Evolutionary conservation across 2,113 vertebrate species (phyloP).

Genomic region (Corapipo altera): DNA sequence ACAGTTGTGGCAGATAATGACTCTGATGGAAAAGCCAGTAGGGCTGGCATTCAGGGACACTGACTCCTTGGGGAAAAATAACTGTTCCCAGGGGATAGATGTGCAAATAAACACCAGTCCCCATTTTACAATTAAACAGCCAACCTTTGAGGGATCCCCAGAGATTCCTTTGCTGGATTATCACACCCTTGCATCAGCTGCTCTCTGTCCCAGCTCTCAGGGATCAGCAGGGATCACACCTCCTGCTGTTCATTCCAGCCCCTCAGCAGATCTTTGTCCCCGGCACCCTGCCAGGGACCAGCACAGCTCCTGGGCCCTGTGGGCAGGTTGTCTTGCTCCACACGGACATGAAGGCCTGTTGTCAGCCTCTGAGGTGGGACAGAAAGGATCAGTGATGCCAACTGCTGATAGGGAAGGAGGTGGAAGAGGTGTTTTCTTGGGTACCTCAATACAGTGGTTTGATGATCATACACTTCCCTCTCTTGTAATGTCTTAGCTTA

Average conservation of each 20-base stretch:
- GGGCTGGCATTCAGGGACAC: not conserved
- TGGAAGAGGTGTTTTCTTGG: not conserved
- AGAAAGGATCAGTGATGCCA: not conserved
- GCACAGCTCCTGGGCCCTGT: not conserved
- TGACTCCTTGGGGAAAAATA: not conserved
- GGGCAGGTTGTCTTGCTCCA: not conserved
- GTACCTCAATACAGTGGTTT: accelerated
- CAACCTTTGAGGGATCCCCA: not conserved
- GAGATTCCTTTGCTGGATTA: not conserved
- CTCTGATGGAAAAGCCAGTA: not conserved
- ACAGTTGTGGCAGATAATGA: not conserved
- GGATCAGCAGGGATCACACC: not conserved
- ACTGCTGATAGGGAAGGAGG: not conserved
- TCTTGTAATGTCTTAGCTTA: not conserved
- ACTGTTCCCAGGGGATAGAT: not conserved
- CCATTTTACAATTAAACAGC: not conserved
- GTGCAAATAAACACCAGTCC: not conserved
- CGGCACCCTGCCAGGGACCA: not conserved
- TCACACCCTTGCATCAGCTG: not conserved
- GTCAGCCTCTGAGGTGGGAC: not conserved
- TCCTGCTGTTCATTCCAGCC: not conserved
- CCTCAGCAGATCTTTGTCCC: not conserved
- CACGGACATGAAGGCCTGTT: not conserved
- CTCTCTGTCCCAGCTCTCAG: not conserved
- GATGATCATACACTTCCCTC: not conserved